A percentile compares a stretch with the other conserved stretches of the same genome.
Conservation (phyloP, 2,888 invertebrate genomes). For the Drosophila subsilvestris region DNA sequence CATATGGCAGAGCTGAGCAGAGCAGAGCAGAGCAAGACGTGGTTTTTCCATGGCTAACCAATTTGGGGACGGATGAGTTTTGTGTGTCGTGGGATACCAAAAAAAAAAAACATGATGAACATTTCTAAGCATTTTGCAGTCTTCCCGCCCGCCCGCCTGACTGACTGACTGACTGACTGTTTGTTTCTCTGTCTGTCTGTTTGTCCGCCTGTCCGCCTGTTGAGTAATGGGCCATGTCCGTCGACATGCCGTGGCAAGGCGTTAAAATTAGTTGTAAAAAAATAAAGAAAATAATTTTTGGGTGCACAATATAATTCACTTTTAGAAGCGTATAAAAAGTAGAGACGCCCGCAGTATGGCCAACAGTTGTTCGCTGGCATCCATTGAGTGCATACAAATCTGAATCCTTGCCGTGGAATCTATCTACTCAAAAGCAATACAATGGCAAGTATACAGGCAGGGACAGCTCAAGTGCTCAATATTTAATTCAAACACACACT, state of each 20-base stretch:
- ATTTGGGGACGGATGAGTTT: constrained; percentile 59
- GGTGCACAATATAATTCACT: constrained; percentile 46
- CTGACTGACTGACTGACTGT: constrained; percentile 17
- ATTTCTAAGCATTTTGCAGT: constrained; percentile 54
- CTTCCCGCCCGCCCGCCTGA: too few relatives aligned
- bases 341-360: constrained; percentile 11
- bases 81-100: constrained; percentile 68
- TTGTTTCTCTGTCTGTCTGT: constrained; percentile 12
- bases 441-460: not conserved
- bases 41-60: constrained; percentile 57
- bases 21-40: constrained; percentile 31
- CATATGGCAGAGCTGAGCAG: constrained; percentile 15
- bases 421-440: not conserved
- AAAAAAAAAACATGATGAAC: constrained; percentile 30
- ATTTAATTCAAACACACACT: constrained; percentile 23
- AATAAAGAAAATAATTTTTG: constrained; percentile 25
- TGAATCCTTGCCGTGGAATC: not conserved
- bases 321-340: constrained; percentile 64
- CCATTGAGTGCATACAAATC: constrained; percentile 37
- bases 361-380: constrained; percentile 59
- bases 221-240: constrained; percentile 70
- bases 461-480: not conserved
- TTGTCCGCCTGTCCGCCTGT: constrained; percentile 16
- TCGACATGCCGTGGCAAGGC: constrained; percentile 52
- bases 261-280: constrained; percentile 67